Conservation (phyloP, 2,888 invertebrate species). For the Epirrhoe alternata region DNA sequence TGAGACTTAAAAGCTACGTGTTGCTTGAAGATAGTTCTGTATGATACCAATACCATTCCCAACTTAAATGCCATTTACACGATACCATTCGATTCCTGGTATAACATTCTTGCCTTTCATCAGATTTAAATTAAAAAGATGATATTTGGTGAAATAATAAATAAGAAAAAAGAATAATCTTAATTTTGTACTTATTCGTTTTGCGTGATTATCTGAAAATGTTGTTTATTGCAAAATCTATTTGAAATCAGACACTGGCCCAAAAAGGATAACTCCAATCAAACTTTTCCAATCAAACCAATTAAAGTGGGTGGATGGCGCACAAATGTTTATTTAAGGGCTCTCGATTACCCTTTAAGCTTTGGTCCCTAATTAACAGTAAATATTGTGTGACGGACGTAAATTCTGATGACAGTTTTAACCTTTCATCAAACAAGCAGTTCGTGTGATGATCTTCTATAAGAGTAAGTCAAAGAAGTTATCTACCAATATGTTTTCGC, state of each 20-base stretch:
- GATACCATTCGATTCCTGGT: no score
- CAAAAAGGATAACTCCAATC: constrained; percentile 43
- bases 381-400: neutral
- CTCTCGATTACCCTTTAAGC: constrained; percentile 31
- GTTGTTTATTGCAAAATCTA: constrained; percentile 40
- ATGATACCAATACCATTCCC: no score
- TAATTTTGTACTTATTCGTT: constrained; percentile 3
- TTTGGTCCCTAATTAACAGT: constrained; percentile 2
- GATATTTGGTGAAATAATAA: no score
- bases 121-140: no score
- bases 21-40: no score
- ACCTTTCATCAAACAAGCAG: no score
- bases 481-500: no score
- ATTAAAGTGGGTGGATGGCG: constrained; percentile 40
- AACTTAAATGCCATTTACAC: no score
- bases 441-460: no score
- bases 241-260: constrained; percentile 37
- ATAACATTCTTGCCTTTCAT: no score
- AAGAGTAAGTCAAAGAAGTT: no score
- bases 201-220: constrained; percentile 17
- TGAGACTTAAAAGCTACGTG: no score
- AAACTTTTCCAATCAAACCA: constrained; percentile 47
- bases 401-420: neutral
- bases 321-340: constrained; percentile 38
- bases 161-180: neutral